Conservation (phyloP, 1,140 invertebrate species). For the Rhyzopertha dominica region DNA sequence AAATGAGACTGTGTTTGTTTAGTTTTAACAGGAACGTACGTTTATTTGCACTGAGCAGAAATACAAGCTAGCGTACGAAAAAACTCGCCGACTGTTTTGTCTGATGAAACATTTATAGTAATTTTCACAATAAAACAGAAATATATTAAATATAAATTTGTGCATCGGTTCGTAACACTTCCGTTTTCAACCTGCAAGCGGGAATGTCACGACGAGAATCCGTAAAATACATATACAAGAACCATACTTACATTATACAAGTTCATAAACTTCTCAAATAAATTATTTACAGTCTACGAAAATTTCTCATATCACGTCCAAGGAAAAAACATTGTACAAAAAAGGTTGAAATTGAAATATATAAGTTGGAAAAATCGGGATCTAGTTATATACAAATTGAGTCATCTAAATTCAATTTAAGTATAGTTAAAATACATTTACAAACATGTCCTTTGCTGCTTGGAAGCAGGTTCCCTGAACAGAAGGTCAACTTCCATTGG, state of each 20-base stretch:
- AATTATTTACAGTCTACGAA: slow-evolving; percentile 40
- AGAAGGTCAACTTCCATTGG: slow-evolving; percentile 30
- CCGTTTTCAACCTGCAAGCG: slow-evolving; percentile 1
- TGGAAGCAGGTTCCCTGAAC: slow-evolving; percentile 14
- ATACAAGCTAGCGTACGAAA: slow-evolving; percentile 46
- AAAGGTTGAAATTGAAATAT: slow-evolving; percentile 26
- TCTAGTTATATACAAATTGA: slow-evolving; percentile 25
- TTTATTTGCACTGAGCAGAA: slow-evolving; percentile 46
- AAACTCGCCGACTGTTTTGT: slow-evolving; percentile 41
- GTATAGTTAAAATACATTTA: slow-evolving; percentile 29
- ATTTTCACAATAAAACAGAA: slow-evolving; percentile 38
- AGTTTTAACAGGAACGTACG: slow-evolving; percentile 47
- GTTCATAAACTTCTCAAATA: slow-evolving; percentile 32
- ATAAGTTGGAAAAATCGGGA: slow-evolving; percentile 17
- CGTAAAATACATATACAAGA: slow-evolving; percentile 19
- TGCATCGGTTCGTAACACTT: slow-evolving; percentile 14
- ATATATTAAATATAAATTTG: slow-evolving; percentile 39
- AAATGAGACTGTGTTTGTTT: too few relatives aligned
- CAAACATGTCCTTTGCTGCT: slow-evolving; percentile 11
- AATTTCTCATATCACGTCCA: slow-evolving; percentile 31
- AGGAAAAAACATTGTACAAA: slow-evolving; percentile 24
- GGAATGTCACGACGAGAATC: slow-evolving; percentile 1
- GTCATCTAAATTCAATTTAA: slow-evolving; percentile 24
- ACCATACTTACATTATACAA: slow-evolving; percentile 21
- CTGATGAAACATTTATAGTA: slow-evolving; percentile 42